These are phyloP conservation scores for Triplophysa rosa DNA, from an alignment of 2,113 vertebrate genomes.

Conservation along the genomic window DNA sequence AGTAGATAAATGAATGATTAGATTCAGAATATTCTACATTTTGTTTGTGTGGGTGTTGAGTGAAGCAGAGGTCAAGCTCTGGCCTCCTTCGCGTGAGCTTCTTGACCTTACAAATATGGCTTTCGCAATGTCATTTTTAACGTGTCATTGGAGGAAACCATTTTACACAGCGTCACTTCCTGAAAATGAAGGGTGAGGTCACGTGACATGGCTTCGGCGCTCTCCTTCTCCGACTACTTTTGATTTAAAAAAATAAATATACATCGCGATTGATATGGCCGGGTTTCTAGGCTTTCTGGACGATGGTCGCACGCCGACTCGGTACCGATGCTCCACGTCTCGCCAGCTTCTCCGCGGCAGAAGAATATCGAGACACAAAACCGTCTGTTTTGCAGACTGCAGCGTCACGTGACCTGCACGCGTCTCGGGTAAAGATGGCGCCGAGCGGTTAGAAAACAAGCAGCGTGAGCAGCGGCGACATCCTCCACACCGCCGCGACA, in stretches of 20 bases:
- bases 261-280: slow-evolving; percentile 54
- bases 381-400: slow-evolving; percentile 54
- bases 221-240: slow-evolving; percentile 75
- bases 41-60: neutral
- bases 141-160: slow-evolving; percentile 55
- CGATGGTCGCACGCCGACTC: neutral
- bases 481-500: slow-evolving; percentile 54
- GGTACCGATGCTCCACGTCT: neutral
- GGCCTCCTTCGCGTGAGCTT: too few relatives aligned
- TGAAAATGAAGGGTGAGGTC: slow-evolving; percentile 55
- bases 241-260: slow-evolving; percentile 45
- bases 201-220: slow-evolving; percentile 76
- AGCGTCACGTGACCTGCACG: slow-evolving; percentile 84
- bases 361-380: slow-evolving; percentile 48
- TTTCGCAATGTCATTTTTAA: neutral
- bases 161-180: slow-evolving; percentile 70
- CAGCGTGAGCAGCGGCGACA: slow-evolving; percentile 74
- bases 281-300: slow-evolving; percentile 26
- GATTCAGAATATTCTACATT: too few relatives aligned
- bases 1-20: too few relatives aligned
- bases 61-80: slow-evolving; percentile 24
- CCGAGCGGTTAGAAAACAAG: slow-evolving; percentile 82
- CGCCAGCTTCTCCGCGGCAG: neutral
- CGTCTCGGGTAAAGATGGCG: slow-evolving; percentile 90
- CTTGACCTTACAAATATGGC: slow-evolving; percentile 62